phyloP scores from a whole-genome alignment of 2,888 invertebrate species.

The Plagodis pulveraria region DNA sequence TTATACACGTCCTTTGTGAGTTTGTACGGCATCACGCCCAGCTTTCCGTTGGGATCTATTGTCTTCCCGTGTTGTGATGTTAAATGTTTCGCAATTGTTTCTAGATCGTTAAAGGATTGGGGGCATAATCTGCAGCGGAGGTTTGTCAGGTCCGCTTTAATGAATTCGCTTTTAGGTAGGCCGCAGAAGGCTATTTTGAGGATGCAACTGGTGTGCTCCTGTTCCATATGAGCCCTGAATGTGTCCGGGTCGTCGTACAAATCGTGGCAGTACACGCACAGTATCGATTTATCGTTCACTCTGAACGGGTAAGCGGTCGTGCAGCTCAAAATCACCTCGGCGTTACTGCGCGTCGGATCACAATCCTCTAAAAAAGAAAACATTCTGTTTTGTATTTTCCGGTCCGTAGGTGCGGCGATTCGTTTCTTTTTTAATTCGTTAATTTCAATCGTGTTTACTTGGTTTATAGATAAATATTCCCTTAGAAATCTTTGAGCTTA shows the following conservation, averaged over 20 bases:
- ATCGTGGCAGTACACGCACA: slow-evolving; percentile 77
- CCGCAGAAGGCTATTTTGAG: slow-evolving; percentile 68
- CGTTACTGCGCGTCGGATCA: slow-evolving; percentile 73
- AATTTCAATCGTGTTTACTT: too few species aligned
- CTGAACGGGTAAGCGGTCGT: slow-evolving; percentile 78
- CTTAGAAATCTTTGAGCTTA: not conserved
- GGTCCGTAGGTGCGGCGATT: slow-evolving; percentile 9
- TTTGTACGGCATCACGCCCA: slow-evolving; percentile 73
- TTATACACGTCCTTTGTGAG: slow-evolving; percentile 59
- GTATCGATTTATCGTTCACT: slow-evolving; percentile 73
- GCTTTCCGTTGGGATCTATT: slow-evolving; percentile 54
- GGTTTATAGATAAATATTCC: not conserved
- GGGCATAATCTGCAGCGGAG: slow-evolving; percentile 63
- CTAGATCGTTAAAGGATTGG: slow-evolving; percentile 48
- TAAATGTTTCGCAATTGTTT: slow-evolving; percentile 60
- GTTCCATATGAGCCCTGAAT: slow-evolving; percentile 67
- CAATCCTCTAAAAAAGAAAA: slow-evolving; percentile 78
- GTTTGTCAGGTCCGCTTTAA: slow-evolving; percentile 70
- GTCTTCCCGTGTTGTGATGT: slow-evolving; percentile 48
- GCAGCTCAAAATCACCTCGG: slow-evolving; percentile 66
- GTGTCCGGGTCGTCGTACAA: slow-evolving; percentile 64
- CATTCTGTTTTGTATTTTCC: slow-evolving; percentile 42
- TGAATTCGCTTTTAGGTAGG: slow-evolving; percentile 70
- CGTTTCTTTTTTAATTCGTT: not conserved
- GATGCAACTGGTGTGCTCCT: slow-evolving; percentile 65